Conservation (phyloP, 2,888 invertebrate species). For the Troglohyphantes excavatus region DNA sequence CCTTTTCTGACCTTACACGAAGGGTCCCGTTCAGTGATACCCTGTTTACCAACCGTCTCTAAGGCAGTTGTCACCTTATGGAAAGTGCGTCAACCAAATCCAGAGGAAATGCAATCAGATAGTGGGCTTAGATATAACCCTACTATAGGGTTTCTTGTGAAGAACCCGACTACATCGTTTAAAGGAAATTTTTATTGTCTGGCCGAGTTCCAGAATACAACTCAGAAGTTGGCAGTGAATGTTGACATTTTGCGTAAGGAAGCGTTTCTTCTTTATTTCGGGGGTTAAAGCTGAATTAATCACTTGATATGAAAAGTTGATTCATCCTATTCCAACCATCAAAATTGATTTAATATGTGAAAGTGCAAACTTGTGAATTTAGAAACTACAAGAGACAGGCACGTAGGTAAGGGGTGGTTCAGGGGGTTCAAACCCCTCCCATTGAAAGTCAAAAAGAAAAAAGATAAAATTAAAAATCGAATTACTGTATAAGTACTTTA, state of each 20-base stretch:
- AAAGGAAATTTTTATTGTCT: conserved; percentile 78
- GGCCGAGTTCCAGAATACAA: conserved; percentile 72
- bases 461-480: no score
- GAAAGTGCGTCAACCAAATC: conserved; percentile 38
- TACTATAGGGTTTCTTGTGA: conserved; percentile 77
- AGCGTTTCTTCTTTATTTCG: neutral
- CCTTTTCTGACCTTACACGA: conserved; percentile 40
- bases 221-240: conserved; percentile 28
- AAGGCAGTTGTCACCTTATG: conserved; percentile 73
- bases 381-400: no score
- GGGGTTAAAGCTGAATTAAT: neutral
- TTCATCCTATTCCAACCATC: no score
- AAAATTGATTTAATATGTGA: no score
- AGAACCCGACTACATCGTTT: conserved; percentile 78
- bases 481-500: no score
- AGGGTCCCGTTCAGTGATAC: conserved; percentile 54
- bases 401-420: no score
- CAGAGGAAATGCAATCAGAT: conserved; percentile 2
- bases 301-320: no score
- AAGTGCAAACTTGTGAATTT: no score
- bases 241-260: conserved; percentile 41
- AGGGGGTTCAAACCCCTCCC: no score
- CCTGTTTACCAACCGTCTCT: conserved; percentile 77
- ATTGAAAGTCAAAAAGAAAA: no score
- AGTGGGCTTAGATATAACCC: conserved; percentile 71